Base-by-base conservation (phyloP, 1,140 invertebrate species). In the Heliconius himera region DNA sequence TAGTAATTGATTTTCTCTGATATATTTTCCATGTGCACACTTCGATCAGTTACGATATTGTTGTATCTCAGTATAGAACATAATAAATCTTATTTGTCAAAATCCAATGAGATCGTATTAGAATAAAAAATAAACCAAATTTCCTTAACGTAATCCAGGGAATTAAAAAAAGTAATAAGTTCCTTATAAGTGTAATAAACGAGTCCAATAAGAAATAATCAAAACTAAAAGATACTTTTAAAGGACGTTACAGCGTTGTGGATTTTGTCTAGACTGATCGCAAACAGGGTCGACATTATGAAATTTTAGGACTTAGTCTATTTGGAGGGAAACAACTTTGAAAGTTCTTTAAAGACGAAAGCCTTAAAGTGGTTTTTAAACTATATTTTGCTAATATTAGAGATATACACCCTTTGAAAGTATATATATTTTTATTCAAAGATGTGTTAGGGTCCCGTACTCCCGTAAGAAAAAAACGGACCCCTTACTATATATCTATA, bases 251-350 rank as follows among this genome's bases (percentile, higher is more conserved):
- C 22, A 29, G n/a, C 60, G 22, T 29, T 66, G 60, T 29, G 60
- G 22, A 66, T 29, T 29, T 66, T 66, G 60, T 66, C 60, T 66
- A 66, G 60, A 66, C 60, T 66, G 60, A 66, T 29, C 60, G 60
- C 60, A 66, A 66, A 66, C 60, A 66, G 60, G 26, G 60, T 16
- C 60, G 60, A 60, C 22, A 66, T 66, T 66, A 66, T 66, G 60
- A 66, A 66, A 66, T 66, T 66, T 66, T 66, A 66, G 22, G 26
- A 66, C 60, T 29, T 13, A 66, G 11, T 66, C 9, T 66, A 66
- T 66, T 66, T 66, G 60, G 16, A 66, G 60, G 29, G 49, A 66
- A 66, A 66, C 56, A 66, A 26, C 60, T 66, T 66, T 13, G 60
- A 66, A 66, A 29, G 22, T 66, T 66, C 26, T 66, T 66, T 29